Conservation (phyloP, 1,140 invertebrate genomes). For the Chrysopa pallens region DNA sequence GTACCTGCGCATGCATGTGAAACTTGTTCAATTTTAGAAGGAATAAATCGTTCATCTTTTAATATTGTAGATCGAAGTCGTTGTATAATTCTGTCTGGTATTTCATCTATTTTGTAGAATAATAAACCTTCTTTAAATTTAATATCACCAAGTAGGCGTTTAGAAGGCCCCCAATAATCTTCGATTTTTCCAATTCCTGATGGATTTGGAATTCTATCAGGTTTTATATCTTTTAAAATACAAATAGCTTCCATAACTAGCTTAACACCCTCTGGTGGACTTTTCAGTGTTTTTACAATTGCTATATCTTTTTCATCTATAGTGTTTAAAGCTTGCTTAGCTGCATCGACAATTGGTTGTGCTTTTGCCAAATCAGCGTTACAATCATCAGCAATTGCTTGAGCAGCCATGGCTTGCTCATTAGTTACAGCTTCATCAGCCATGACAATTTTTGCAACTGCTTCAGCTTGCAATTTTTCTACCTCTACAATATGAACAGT, state of each 20-base stretch:
- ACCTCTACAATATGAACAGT: slow-evolving; percentile 62
- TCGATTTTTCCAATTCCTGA: slow-evolving; percentile 59
- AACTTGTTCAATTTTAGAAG: slow-evolving; percentile 66
- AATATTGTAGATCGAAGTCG: slow-evolving; percentile 65
- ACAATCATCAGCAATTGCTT: slow-evolving; percentile 89
- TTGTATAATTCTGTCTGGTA: slow-evolving; percentile 62
- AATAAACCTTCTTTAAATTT: slow-evolving; percentile 73
- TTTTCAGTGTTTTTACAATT: slow-evolving; percentile 94
- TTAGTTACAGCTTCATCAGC: slow-evolving; percentile 43
- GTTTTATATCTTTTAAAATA: slow-evolving; percentile 75
- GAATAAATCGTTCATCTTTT: slow-evolving; percentile 76
- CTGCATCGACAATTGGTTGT: slow-evolving; percentile 78
- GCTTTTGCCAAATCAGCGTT: slow-evolving; percentile 85
- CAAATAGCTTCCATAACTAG: slow-evolving; percentile 94
- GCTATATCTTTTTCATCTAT: slow-evolving; percentile 84
- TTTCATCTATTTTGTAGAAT: slow-evolving; percentile 86
- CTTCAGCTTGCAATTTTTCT: slow-evolving; percentile 68
- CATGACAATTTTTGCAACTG: slow-evolving; percentile 47
- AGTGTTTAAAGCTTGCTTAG: slow-evolving; percentile 76
- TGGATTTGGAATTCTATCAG: slow-evolving; percentile 63
- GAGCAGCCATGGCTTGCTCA: slow-evolving; percentile 48
- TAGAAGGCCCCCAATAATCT: slow-evolving; percentile 87
- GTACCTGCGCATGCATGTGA: slow-evolving; percentile 58
- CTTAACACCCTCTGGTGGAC: slow-evolving; percentile 81
- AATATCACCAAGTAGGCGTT: slow-evolving; percentile 77